Evolutionary conservation across 2,113 vertebrate species (phyloP).

Genomic region (Erythrolamprus reginae): DNA sequence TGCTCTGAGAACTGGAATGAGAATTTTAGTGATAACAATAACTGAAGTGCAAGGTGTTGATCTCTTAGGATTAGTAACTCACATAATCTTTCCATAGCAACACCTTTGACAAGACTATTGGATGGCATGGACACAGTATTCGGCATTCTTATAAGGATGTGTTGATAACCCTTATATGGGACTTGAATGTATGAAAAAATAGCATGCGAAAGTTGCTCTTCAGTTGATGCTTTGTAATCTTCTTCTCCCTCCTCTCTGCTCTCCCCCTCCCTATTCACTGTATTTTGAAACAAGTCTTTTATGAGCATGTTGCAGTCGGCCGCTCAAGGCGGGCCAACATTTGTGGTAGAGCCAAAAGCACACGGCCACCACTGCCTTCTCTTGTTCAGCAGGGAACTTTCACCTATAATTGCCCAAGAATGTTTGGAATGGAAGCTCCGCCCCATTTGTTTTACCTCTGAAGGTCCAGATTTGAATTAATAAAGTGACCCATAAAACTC

Average conservation of each 20-base stretch:
- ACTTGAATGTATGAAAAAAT: neutral
- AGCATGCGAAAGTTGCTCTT: neutral
- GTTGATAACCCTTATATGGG: slow-evolving; percentile 7
- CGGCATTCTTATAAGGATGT: slow-evolving; percentile 13
- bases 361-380: too few species aligned
- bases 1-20: slow-evolving; percentile 1
- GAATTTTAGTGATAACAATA: neutral
- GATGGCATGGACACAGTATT: slow-evolving; percentile 27
- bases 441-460: too few species aligned
- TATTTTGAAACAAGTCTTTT: neutral
- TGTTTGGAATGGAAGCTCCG: too few species aligned
- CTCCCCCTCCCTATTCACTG: too few species aligned
- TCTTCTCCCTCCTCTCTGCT: too few species aligned
- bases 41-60: slow-evolving; percentile 11
- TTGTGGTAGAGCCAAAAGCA: too few species aligned
- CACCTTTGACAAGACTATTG: neutral
- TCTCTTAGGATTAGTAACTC: slow-evolving; percentile 8
- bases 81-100: neutral
- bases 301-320: too few species aligned
- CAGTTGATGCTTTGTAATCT: neutral
- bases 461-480: too few species aligned
- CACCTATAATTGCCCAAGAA: too few species aligned
- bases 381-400: too few species aligned
- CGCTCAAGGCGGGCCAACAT: too few species aligned
- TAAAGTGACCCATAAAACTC: too few species aligned